Base-by-base conservation (phyloP, 2,797 vertebrate genomes). In the Pipistrellus kuhlii region DNA sequence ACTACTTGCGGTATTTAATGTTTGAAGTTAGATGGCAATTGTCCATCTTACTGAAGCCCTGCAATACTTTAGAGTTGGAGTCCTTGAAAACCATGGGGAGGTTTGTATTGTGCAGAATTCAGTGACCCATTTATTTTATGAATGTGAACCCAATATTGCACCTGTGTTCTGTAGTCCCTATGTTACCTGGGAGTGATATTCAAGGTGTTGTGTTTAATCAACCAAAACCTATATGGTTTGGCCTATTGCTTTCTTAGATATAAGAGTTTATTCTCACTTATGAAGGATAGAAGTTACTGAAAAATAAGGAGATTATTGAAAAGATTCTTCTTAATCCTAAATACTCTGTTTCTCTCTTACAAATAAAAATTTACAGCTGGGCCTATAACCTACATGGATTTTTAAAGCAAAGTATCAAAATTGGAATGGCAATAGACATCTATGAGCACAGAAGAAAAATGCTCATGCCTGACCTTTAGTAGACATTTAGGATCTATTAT, bases 61-160 rank as follows among this genome's bases (percentile, higher is more conserved):
- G 1, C 2, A 17, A n/a, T 72, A 64, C 78, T 87, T 91, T 81
- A 44, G 18, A 91, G 32, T 85, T 84, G 73, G 5, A 69, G 4
- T 93, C 94, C 94, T 95, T 92, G 91, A 96, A 85, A 72, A 83
- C 41, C 46, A 83, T 15, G 44, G 69, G 57, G 75, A 94, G 59
- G 30, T 91, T 87, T 62, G 35, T 89, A 8, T 85, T 88, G 82
- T 86, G 53, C 51, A 88, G 91, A 93, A 95, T 64, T 85, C 94
- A 92, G 91, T 95, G 96, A 95, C 90, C 87, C 96, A 81, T 84
- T 92, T 83, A 48, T 85, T 86, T 88, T 78, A 77, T 0, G 14
- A 77, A 75, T 17, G 30, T 92, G 94, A 96, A 90, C 93, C 71
- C 69, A 83, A 53, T 80, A 80, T 88, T 71, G 59, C 32, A 77